phyloP scores from a whole-genome alignment of 2,888 invertebrate species.

The Sesia apiformis region DNA sequence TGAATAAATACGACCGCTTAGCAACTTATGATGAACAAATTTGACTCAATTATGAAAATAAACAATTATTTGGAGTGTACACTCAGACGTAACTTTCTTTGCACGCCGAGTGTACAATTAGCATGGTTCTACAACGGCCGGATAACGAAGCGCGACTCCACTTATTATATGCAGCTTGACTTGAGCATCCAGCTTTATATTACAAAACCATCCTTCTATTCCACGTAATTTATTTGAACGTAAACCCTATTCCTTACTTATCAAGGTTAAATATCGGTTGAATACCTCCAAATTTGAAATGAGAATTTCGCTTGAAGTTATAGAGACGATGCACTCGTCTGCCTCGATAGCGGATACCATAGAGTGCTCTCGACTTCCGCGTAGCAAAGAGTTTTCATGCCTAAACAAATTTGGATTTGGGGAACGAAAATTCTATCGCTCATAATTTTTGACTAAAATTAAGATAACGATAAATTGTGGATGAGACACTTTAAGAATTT shows the following conservation, averaged over 20 bases:
- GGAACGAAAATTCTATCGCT: too few relatives aligned
- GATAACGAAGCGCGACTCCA: slow-evolving; percentile 54
- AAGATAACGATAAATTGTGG: too few relatives aligned
- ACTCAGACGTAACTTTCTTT: background rate
- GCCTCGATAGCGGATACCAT: slow-evolving; percentile 39
- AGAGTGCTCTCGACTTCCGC: slow-evolving; percentile 29
- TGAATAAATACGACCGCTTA: too few relatives aligned
- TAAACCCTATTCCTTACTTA: background rate
- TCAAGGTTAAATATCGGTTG: background rate
- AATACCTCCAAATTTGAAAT: slow-evolving; percentile 8
- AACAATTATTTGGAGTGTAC: background rate
- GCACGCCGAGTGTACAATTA: slow-evolving; percentile 43
- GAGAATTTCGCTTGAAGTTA: slow-evolving; percentile 16
- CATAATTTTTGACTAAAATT: too few relatives aligned
- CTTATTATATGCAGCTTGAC: slow-evolving; percentile 52
- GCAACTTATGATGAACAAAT: too few relatives aligned
- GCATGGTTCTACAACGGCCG: slow-evolving; percentile 41
- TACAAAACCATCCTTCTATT: slow-evolving; percentile 22
- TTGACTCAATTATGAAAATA: background rate
- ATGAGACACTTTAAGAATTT: too few relatives aligned
- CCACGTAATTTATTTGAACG: background rate
- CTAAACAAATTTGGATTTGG: slow-evolving; percentile 4
- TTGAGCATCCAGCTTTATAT: slow-evolving; percentile 17
- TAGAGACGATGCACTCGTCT: slow-evolving; percentile 40
- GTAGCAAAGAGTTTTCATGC: slow-evolving; percentile 27